These are phyloP conservation scores for Syngnathus scovelli DNA, from an alignment of 2,113 vertebrate species.

Conservation along the genomic window DNA sequence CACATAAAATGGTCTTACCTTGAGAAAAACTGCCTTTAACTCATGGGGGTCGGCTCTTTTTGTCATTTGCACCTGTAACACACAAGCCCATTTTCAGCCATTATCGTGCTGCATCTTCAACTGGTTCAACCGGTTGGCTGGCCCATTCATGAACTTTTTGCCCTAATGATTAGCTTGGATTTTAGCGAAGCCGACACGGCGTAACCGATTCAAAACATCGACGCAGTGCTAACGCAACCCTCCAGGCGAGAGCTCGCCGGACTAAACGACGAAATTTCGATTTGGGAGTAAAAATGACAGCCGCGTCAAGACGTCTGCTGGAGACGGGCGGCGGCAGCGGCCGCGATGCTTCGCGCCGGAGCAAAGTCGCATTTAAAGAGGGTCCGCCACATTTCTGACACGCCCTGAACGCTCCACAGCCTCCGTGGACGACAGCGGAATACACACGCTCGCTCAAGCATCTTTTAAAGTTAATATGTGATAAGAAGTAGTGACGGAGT, in stretches of 20 bases:
- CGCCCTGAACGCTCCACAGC: conserved; percentile 5
- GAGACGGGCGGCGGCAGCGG: conserved; percentile 33
- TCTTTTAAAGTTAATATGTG: conserved; percentile 44
- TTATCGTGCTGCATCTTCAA: neutral
- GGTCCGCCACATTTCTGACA: conserved; percentile 14
- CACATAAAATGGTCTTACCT: conserved; percentile 74
- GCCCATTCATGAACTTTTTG: neutral
- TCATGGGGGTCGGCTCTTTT: conserved; percentile 86
- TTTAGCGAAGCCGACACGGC: neutral
- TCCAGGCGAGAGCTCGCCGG: conserved; percentile 1
- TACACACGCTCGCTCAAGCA: conserved; percentile 12
- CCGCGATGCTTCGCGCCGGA: conserved; percentile 32
- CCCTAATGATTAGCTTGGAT: neutral
- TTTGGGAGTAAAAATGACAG: conserved; percentile 11
- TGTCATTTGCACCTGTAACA: conserved; percentile 80
- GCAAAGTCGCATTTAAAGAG: conserved; percentile 4
- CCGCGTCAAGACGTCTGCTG: conserved; percentile 14
- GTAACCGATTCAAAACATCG: conserved; percentile 13
- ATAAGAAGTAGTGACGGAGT: conserved; percentile 77
- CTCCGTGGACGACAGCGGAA: conserved; percentile 3
- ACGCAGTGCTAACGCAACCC: neutral
- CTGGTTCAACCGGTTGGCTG: neutral
- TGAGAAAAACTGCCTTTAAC: conserved; percentile 83
- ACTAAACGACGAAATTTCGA: conserved; percentile 16
- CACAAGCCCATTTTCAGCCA: conserved; percentile 16